Evolutionary conservation across 2,797 vertebrate genomes (phyloP).

Genomic region (Pampus argenteus): DNA sequence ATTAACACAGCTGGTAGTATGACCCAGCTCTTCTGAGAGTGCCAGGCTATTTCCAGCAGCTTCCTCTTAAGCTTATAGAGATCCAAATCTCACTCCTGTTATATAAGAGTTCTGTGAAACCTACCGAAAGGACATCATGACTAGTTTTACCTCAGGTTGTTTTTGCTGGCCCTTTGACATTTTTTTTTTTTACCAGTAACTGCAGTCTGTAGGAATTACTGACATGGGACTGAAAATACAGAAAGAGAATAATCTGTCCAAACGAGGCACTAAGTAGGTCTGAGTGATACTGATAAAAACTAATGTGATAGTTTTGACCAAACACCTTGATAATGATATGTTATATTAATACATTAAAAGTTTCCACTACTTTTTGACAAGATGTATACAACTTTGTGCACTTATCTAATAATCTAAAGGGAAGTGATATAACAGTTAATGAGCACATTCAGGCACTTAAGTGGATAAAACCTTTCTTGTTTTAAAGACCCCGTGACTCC

Average conservation of each 20-base stretch:
- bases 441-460: no score
- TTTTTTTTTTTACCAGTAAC: no score
- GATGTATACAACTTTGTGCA: no score
- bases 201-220: constrained; percentile 42
- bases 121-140: constrained; percentile 37
- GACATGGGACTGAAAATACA: constrained; percentile 40
- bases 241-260: constrained; percentile 37
- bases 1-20: constrained; percentile 74
- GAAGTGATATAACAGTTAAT: no score
- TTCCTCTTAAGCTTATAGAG: constrained; percentile 67
- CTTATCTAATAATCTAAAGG: no score
- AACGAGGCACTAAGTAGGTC: constrained; percentile 17
- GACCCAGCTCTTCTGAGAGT: constrained; percentile 64
- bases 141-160: constrained; percentile 48
- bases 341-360: no score
- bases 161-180: constrained; percentile 34
- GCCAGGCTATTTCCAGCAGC: constrained; percentile 68
- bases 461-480: no score
- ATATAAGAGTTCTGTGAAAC: constrained; percentile 63
- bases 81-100: constrained; percentile 57
- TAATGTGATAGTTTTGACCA: not conserved
- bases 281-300: constrained; percentile 10
- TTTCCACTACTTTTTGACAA: no score
- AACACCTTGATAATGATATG: not conserved
- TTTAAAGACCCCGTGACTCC: no score